Base-by-base conservation (phyloP, 2,797 vertebrate genomes). In the Hemitrygon akajei region DNA sequence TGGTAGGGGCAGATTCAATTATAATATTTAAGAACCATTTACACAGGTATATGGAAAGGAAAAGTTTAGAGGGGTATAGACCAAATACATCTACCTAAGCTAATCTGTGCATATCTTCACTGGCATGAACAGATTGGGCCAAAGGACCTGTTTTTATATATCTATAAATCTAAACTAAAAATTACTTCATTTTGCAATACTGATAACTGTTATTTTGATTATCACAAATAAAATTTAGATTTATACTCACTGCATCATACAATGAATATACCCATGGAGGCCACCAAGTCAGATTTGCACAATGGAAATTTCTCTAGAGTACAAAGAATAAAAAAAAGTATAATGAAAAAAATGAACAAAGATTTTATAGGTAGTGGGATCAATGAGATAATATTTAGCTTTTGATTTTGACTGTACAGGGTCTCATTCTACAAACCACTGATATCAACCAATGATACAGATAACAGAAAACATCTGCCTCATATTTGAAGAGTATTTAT, bases 181-280 rank as follows among this genome's bases (percentile, higher is more conserved):
- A 34, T 6, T 30, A 66, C n/a, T 87, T n/a, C 47, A 66, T 4
- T 66, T 69, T 69, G 6, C 93, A 84, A n/a, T 34, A 80, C 5
- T 84, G 56, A 69, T 47, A 87, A n/a, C 20, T 80, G 22, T 84
- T 7, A 66, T 93, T 30, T n/a, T 3, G n/a, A 87, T 87, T 81
- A 93, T 34, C 58, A 84, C 27, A 80, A 20, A 93, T 30, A 27
- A 84, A 93, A 71, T 40, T 25, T 12, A 66, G 93, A 34, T 94
- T 87, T 80, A 94, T 94, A 98, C 99, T 98, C 96, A 99, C 99
- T 56, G 99, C 98, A 71, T 99, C 99, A 94, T 99, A 99, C 1
- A 99, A 97, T 4, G 98, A 97, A 56, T 99, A 99, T 60, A 99
- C 97, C 99, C 99, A 99, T 69, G 98, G 97, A 14, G 99, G 99